Evolutionary conservation across 64 coral and sea anemone genomes (phyloP), one percentile per base, ranked within the genome.

Genomic region (Stichodactyla mertensii): DNA sequence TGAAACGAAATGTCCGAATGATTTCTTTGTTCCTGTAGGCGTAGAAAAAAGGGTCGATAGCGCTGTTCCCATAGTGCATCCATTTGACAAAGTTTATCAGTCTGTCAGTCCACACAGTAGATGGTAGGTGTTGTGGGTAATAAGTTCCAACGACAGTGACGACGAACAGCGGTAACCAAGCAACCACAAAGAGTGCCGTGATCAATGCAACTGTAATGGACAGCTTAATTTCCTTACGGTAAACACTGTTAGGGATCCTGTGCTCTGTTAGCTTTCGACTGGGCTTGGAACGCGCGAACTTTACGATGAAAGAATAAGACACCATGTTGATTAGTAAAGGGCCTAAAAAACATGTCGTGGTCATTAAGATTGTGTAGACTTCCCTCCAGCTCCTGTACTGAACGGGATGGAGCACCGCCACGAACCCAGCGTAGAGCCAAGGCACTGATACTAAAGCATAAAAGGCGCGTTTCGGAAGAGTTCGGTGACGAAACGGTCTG

Each of bases 311-410:
- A 18, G 86, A 51, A 86, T 93, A 98, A 2, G 95, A 89, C 4
- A 88, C 52, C 26, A 89, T n/a, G 51, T 93, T 98, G 19, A 98
- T 89, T 6, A 91, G 0, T n/a, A 98, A 82, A 4, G 95, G 95
- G 5, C 93, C 74, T 52, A 93, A 56, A 66, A 98, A 98, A 16
- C 95, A 91, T 0, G 92, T 93, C 0, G 87, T 69, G 10, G 83
- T 89, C 91, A 91, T 93, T 13, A 91, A 57, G 36, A 98, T 64
- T 2, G 92, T 98, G 57, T 93, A 98, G 13, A 70, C 89, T 51
- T 88, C 87, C 8, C 92, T 27, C 69, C 69, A 74, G 24, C 24
- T 74, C 24, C 23, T 74, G 69, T 74, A 74, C 24, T 74, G 69
- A 28, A 93, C 60, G 11, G 92, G 89, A 54, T 93, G 87, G 11